These are phyloP conservation scores for Melieria crassipennis DNA, from an alignment of 2,888 invertebrate species.

Conservation along the genomic window DNA sequence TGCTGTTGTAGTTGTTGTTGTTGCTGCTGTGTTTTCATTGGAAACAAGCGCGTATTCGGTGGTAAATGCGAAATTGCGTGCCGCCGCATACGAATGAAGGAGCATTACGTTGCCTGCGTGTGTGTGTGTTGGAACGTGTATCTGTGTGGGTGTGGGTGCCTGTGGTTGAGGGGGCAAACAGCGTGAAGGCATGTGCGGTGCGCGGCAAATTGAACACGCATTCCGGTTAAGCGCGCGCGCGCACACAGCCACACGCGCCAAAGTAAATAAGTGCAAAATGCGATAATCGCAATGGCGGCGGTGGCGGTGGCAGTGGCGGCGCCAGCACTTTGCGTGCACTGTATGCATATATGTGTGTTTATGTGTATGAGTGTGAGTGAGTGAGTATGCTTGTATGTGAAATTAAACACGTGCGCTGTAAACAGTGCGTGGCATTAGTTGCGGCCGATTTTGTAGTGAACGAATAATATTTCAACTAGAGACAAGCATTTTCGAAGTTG, in stretches of 20 bases:
- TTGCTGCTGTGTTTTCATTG: too few species aligned
- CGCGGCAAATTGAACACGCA: too few species aligned
- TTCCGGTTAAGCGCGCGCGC: too few species aligned
- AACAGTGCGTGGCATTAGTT: neutral
- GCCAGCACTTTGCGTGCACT: neutral
- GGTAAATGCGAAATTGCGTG: conserved; percentile 42
- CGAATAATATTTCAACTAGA: too few species aligned
- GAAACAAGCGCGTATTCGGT: too few species aligned
- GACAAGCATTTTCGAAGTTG: too few species aligned
- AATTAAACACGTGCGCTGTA: conserved; percentile 29
- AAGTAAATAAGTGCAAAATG: conserved; percentile 12
- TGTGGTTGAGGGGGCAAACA: too few species aligned
- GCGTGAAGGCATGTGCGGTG: too few species aligned
- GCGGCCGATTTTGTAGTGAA: too few species aligned
- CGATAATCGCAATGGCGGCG: conserved; percentile 28
- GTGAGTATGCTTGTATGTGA: conserved; percentile 24
- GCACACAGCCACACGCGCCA: conserved; percentile 1
- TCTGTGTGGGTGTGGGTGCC: neutral
- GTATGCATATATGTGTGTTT: neutral
- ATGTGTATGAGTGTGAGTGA: conserved; percentile 2
- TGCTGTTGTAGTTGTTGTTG: too few species aligned
- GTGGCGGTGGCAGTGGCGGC: neutral
- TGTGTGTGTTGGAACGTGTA: neutral
- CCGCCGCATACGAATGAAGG: conserved; percentile 44
- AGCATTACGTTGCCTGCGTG: neutral